Conservation (phyloP, 2,797 vertebrate genomes). For the Pithecia hirsuta region DNA sequence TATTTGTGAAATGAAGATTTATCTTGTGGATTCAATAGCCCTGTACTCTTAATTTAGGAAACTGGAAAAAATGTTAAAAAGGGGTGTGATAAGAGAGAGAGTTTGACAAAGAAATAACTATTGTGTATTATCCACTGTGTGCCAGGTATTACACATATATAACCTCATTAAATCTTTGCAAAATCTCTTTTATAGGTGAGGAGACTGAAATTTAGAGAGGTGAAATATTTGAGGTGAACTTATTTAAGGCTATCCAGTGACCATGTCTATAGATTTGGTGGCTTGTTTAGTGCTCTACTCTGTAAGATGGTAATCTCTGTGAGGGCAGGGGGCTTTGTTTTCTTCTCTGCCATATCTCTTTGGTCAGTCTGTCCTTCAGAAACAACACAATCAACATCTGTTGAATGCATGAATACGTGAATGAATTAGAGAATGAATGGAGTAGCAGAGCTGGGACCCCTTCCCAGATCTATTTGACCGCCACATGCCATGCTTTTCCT, state of each 20-base stretch:
- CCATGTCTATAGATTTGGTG: background rate
- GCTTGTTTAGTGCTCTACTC: background rate
- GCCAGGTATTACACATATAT: background rate
- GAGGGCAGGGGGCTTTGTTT: background rate
- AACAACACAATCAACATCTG: background rate
- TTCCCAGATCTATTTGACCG: background rate
- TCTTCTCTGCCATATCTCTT: background rate
- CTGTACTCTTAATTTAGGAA: background rate
- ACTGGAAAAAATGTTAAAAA: background rate
- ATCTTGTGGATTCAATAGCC: background rate
- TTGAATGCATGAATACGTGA: background rate
- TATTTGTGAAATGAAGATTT: background rate
- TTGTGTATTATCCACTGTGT: too few species aligned
- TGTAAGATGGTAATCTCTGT: background rate
- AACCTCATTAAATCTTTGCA: background rate
- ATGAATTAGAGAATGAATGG: background rate
- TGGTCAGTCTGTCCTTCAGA: background rate
- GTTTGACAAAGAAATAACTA: background rate
- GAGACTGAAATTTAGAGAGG: background rate
- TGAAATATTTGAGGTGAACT: background rate
- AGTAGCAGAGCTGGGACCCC: background rate
- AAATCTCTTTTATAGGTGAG: background rate
- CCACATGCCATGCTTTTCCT: background rate
- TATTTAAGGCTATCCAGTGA: background rate
- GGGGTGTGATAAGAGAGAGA: background rate